phyloP scores from a whole-genome alignment of 2,113 vertebrate genomes.

The Antechinus flavipes region DNA sequence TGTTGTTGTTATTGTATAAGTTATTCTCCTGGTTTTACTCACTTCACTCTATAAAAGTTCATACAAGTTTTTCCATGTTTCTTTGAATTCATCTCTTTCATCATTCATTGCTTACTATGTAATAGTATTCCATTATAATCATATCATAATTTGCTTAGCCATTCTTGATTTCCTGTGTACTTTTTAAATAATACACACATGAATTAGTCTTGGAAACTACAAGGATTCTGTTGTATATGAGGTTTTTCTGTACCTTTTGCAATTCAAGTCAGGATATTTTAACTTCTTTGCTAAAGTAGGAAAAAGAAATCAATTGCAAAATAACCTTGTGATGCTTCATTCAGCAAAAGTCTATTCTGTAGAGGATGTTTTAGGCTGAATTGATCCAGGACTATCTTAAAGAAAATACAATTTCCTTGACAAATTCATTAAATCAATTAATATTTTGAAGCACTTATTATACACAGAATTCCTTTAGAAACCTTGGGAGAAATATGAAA shows the following conservation, averaged over 20 bases:
- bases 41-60: background rate
- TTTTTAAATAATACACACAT: background rate
- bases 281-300: background rate
- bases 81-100: background rate
- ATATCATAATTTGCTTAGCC: background rate
- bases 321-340: background rate
- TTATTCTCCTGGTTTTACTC: background rate
- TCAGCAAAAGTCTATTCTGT: background rate
- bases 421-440: background rate
- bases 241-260: background rate
- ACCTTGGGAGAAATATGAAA: background rate
- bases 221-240: background rate
- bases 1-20: background rate
- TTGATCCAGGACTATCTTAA: background rate
- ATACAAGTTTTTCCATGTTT: background rate
- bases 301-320: background rate
- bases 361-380: background rate
- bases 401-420: background rate
- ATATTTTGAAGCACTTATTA: background rate
- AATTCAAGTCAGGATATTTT: background rate
- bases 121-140: background rate
- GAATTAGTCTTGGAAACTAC: background rate
- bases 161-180: background rate
- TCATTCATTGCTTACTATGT: background rate
- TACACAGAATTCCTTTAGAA: background rate